Base-by-base conservation (phyloP, 2,113 vertebrate genomes). In the Calypte anna region DNA sequence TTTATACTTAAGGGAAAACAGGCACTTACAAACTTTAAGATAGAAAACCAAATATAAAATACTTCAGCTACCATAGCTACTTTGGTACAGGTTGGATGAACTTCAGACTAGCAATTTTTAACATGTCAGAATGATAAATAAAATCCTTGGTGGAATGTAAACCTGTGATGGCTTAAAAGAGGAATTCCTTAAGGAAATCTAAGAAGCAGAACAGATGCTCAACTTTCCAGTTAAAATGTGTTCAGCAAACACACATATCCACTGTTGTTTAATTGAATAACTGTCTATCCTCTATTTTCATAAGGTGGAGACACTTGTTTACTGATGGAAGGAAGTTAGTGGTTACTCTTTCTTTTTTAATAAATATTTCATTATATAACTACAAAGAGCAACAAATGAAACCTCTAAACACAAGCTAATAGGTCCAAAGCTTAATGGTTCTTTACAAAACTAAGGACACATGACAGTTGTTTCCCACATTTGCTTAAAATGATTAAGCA, bases 331-430 rank as follows among this genome's bases (percentile, higher is more conserved):
- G 67, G n/a, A 64, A 92, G 55, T 84, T 89, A 89, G 74, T 33
- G 0, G 67, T 82, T 94, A 50, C 88, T 88, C 70, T 70, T 40
- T 90, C 74, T 40, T 90, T 86, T 91, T 59, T 82, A 92, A 95
- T 96, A 91, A 96, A 95, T 96, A 95, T 95, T 97, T 95, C 66
- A 96, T 96, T 70, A 44, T 86, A 31, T 25, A 66, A 89, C 88
- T 87, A 69, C 62, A 46, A 93, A 92, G 24, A 93, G 80, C 27
- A 12, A 67, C 66, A 93, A 92, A 95, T 78, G 73, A 94, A 94
- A 75, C 77, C 76, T 91, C 80, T 70, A 48, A 85, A 80, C 59
- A 86, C 51, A 84, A 94, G 78, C 74, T 93, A 95, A 94, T 91
- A 94, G 79, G 58, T 91, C 62, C 69, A 91, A 67, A 92, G 67